These are phyloP conservation scores for Cryptus viduatorius DNA, from an alignment of 2,888 invertebrate genomes.

Conservation along the genomic window DNA sequence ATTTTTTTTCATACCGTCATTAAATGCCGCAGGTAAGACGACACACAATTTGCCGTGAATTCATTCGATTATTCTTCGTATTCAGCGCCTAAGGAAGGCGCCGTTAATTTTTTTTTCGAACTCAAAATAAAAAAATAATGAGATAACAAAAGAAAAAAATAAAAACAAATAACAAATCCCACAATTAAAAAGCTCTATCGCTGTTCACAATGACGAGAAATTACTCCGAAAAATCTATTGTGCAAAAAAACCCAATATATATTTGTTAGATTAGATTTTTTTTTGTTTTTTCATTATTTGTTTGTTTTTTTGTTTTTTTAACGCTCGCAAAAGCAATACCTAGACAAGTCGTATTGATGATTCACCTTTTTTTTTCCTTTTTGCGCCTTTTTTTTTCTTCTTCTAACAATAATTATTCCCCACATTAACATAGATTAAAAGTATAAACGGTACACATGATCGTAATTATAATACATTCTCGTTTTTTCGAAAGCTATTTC, in stretches of 20 bases:
- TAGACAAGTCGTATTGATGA: slow-evolving; percentile 28
- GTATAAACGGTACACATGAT: slow-evolving; percentile 48
- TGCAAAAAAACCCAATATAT: slow-evolving; percentile 39
- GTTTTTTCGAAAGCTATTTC: slow-evolving; percentile 56
- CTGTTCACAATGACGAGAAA: slow-evolving; percentile 37
- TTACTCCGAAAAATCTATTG: slow-evolving; percentile 27
- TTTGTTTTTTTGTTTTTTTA: not conserved
- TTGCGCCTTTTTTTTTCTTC: slow-evolving; percentile 16
- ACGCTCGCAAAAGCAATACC: slow-evolving; percentile 30
- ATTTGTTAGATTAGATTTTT: slow-evolving; percentile 29
- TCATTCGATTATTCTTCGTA: slow-evolving; percentile 15
- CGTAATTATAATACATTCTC: slow-evolving; percentile 60
- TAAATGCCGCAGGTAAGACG: slow-evolving; percentile 52
- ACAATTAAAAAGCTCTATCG: slow-evolving; percentile 4
- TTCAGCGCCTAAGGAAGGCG: slow-evolving; percentile 11
- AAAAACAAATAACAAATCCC: slow-evolving; percentile 5
- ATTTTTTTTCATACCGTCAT: slow-evolving; percentile 23
- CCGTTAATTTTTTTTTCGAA: slow-evolving; percentile 17
- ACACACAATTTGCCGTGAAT: slow-evolving; percentile 29
- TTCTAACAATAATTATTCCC: slow-evolving; percentile 3
- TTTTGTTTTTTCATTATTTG: not conserved
- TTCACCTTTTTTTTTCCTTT: slow-evolving; percentile 20
- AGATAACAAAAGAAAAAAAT: slow-evolving; percentile 5
- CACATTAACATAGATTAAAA: slow-evolving; percentile 56
- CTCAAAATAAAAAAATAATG: not conserved